Conservation (phyloP, 2,113 vertebrate species). For the Cavia porcellus region DNA sequence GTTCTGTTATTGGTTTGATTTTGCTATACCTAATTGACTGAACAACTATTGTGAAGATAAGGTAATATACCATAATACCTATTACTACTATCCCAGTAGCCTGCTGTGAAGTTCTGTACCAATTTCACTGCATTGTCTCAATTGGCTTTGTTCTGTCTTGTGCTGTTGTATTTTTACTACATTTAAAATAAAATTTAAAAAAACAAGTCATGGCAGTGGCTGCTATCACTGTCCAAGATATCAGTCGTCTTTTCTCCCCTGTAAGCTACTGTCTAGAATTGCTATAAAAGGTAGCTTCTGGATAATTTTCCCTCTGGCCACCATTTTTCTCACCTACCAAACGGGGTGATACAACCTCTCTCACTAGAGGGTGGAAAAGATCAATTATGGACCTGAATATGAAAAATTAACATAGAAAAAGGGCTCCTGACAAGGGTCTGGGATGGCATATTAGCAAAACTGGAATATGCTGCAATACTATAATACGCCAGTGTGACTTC, state of each 20-base stretch:
- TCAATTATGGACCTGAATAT: background rate
- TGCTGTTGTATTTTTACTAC: too few relatives aligned
- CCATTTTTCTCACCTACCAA: constrained; percentile 23
- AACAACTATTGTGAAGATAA: too few relatives aligned
- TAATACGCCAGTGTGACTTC: background rate
- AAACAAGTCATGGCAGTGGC: too few relatives aligned
- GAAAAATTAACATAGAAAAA: background rate
- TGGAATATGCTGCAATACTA: background rate
- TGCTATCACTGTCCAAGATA: background rate
- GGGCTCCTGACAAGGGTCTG: background rate
- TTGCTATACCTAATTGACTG: too few relatives aligned
- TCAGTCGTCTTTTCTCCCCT: background rate
- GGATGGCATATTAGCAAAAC: background rate
- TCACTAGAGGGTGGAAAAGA: background rate
- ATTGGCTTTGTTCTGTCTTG: too few relatives aligned
- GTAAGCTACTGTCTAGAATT: background rate
- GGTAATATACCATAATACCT: too few relatives aligned
- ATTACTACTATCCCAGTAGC: too few relatives aligned
- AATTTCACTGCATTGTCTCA: too few relatives aligned
- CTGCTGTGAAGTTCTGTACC: too few relatives aligned
- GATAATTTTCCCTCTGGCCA: background rate
- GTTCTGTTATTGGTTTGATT: too few relatives aligned
- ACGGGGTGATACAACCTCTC: background rate
- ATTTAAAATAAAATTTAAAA: too few relatives aligned
- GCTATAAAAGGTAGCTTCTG: background rate